Percentiles rank a stretch among this genome's conserved stretches.
Evolutionary conservation across 2,888 invertebrate genomes (phyloP).

Genomic region (Pheosia gnoma): DNA sequence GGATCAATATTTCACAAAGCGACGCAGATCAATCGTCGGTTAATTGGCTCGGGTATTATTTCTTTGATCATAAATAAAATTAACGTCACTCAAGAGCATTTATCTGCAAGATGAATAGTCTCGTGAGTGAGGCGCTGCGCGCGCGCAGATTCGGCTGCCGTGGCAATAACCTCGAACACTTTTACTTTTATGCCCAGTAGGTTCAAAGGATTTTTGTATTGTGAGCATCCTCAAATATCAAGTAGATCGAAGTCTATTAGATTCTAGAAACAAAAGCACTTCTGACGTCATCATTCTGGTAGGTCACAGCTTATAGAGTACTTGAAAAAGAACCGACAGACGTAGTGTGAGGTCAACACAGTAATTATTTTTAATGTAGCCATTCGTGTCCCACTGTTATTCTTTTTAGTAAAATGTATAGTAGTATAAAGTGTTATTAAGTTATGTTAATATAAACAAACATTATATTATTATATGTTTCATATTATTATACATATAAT

Average conservation of each 20-base stretch:
- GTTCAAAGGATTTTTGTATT: constrained; percentile 10
- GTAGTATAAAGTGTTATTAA: no score
- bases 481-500: no score
- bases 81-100: constrained; percentile 1
- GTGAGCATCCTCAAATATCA: constrained; percentile 18
- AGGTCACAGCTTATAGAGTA: no score
- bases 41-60: not conserved
- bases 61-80: not conserved
- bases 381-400: no score
- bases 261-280: not conserved
- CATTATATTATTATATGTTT: no score
- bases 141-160: constrained; percentile 52
- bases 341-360: no score
- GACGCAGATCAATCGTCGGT: not conserved
- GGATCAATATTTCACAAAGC: no score
- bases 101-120: constrained; percentile 15
- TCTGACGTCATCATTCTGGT: not conserved
- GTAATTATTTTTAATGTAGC: no score
- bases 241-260: not conserved
- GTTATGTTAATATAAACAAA: no score
- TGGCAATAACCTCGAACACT: constrained; percentile 58
- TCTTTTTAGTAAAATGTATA: no score
- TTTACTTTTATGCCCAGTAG: constrained; percentile 55
- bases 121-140: constrained; percentile 33
- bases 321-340: no score